A percentile compares a stretch with the other conserved stretches of the same genome.
Conservation (phyloP, 1,140 invertebrate species). For the Drosophila insularis region DNA sequence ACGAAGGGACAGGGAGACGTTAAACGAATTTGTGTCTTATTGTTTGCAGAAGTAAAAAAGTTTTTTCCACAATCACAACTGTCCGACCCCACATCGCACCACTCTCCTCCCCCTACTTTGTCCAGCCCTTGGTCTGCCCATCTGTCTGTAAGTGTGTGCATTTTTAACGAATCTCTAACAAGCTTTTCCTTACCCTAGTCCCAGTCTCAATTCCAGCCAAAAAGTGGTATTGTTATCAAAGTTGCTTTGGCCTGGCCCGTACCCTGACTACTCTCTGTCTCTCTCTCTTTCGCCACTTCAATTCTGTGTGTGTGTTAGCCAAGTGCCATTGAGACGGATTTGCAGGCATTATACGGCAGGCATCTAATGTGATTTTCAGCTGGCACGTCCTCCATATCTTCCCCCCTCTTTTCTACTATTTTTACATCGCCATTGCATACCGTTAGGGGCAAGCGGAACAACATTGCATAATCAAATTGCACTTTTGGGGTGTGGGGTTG, state of each 20-base stretch:
- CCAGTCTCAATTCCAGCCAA: constrained; percentile 23
- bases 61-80: constrained; percentile 52
- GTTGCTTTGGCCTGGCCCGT: constrained; percentile 60
- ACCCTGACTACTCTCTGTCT: constrained; percentile 8
- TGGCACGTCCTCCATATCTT: constrained; percentile 51
- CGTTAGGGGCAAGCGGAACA: constrained; percentile 35
- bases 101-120: no score
- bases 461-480: constrained; percentile 79
- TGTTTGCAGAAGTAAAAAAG: constrained; percentile 76
- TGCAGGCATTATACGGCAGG: constrained; percentile 71
- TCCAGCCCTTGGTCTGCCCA: constrained; percentile 17
- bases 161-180: constrained; percentile 80
- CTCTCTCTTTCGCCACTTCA: constrained; percentile 23
- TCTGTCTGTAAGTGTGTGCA: constrained; percentile 42
- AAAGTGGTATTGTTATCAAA: constrained; percentile 77
- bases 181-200: constrained; percentile 63
- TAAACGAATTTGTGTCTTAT: constrained; percentile 81
- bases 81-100: background rate
- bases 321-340: constrained; percentile 80
- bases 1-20: constrained; percentile 28
- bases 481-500: constrained; percentile 54
- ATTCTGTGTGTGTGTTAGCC: constrained; percentile 38
- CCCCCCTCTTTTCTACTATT: background rate
- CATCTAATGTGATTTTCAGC: constrained; percentile 79
- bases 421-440: constrained; percentile 47